Percentiles rank a stretch among this genome's conserved stretches.
Conservation (phyloP, 2,113 vertebrate species). For the Sylvia atricapilla region DNA sequence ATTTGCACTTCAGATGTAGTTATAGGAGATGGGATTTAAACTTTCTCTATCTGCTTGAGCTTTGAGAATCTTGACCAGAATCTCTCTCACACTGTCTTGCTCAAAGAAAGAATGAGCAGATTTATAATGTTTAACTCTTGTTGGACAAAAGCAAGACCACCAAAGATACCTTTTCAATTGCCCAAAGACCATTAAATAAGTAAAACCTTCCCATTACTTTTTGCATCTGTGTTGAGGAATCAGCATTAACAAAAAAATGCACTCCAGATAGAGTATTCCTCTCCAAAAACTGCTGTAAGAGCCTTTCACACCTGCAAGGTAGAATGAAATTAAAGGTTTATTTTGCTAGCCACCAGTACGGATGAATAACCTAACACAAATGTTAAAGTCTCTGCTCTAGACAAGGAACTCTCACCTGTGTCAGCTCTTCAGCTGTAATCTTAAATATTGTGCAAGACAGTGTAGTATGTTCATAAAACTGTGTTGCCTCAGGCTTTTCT, state of each 20-base stretch:
- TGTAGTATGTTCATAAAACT: neutral
- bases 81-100: neutral
- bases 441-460: neutral
- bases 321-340: neutral
- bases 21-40: neutral
- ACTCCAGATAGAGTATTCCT: neutral
- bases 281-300: neutral
- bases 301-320: neutral
- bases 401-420: neutral
- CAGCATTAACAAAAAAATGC: neutral
- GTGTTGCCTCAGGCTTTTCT: neutral
- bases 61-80: neutral
- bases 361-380: neutral
- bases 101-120: neutral
- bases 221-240: neutral
- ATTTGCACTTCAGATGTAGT: neutral
- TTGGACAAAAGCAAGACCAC: neutral
- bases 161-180: neutral
- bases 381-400: neutral
- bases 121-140: neutral
- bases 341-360: neutral
- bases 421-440: neutral
- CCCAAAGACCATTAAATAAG: neutral
- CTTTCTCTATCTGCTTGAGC: neutral
- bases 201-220: neutral